These are phyloP conservation scores for Sardina pilchardus DNA, from an alignment of 2,113 vertebrate genomes.

Conservation along the genomic window DNA sequence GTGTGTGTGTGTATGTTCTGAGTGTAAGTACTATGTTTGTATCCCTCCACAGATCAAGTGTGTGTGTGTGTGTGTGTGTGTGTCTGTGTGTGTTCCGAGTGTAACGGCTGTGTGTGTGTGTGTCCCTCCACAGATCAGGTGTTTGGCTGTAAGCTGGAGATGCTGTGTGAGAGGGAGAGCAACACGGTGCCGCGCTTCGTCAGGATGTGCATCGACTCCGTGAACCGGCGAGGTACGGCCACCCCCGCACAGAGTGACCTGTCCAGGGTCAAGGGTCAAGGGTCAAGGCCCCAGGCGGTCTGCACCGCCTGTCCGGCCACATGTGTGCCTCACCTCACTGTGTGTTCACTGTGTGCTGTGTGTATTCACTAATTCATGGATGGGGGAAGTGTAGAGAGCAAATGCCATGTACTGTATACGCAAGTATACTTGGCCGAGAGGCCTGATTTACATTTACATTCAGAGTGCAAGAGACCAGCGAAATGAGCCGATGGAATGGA, in stretches of 20 bases:
- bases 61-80: neutral
- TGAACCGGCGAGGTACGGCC: slow-evolving; percentile 83
- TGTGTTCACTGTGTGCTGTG: no score
- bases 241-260: neutral
- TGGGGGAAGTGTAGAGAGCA: no score
- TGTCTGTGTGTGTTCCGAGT: neutral
- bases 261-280: neutral
- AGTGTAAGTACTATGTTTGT: neutral
- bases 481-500: no score
- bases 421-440: no score
- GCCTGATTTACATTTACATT: no score
- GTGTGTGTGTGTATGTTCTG: neutral
- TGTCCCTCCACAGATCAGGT: slow-evolving; percentile 80
- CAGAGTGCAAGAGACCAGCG: no score
- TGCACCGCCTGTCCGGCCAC: no score
- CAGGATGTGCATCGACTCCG: slow-evolving; percentile 79
- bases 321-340: no score
- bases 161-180: slow-evolving; percentile 84
- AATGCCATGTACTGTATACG: no score
- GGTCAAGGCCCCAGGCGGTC: neutral
- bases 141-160: slow-evolving; percentile 86
- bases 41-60: neutral
- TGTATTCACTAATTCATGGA: no score
- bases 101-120: slow-evolving; percentile 22
- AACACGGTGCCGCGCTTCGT: slow-evolving; percentile 84